Conservation (phyloP, 2,888 invertebrate species). For the Yponomeuta sedellus region DNA sequence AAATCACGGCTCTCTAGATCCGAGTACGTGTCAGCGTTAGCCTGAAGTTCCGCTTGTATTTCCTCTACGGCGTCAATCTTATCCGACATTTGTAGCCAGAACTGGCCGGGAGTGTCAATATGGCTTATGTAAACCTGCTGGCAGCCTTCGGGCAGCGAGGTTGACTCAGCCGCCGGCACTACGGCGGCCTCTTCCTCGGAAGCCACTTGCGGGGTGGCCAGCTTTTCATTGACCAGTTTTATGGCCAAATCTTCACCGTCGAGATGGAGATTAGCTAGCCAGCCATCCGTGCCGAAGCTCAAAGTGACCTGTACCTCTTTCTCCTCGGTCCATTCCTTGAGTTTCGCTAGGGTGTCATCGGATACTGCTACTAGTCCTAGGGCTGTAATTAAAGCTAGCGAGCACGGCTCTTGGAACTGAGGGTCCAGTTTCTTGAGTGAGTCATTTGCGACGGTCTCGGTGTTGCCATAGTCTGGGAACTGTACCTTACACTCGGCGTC, state of each 20-base stretch:
- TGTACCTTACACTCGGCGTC: slow-evolving; percentile 68
- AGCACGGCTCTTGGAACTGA: slow-evolving; percentile 60
- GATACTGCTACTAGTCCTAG: slow-evolving; percentile 57
- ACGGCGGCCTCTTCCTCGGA: slow-evolving; percentile 36
- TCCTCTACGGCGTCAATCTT: slow-evolving; percentile 73
- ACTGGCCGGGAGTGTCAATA: slow-evolving; percentile 84
- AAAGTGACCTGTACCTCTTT: slow-evolving; percentile 74
- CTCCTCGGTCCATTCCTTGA: slow-evolving; percentile 62
- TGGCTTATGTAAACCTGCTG: slow-evolving; percentile 79
- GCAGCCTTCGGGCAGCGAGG: slow-evolving; percentile 51
- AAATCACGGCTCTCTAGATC: slow-evolving; percentile 76
- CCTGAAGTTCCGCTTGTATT: slow-evolving; percentile 80
- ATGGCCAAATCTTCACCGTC: slow-evolving; percentile 71
- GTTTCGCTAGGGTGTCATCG: slow-evolving; percentile 47
- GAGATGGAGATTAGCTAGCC: slow-evolving; percentile 72
- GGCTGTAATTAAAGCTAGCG: slow-evolving; percentile 54
- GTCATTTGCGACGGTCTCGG: slow-evolving; percentile 69
- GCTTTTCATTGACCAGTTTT: slow-evolving; percentile 58
- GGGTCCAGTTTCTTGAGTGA: slow-evolving; percentile 67
- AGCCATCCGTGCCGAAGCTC: slow-evolving; percentile 68
- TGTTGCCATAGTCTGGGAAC: slow-evolving; percentile 84
- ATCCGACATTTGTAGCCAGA: slow-evolving; percentile 82
- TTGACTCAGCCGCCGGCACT: slow-evolving; percentile 34
- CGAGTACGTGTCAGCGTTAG: slow-evolving; percentile 65
- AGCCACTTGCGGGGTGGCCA: slow-evolving; percentile 48